A percentile compares a stretch with the other conserved stretches of the same genome.
phyloP scores from a whole-genome alignment of 2,888 invertebrate genomes.

The Eupithecia inturbata region DNA sequence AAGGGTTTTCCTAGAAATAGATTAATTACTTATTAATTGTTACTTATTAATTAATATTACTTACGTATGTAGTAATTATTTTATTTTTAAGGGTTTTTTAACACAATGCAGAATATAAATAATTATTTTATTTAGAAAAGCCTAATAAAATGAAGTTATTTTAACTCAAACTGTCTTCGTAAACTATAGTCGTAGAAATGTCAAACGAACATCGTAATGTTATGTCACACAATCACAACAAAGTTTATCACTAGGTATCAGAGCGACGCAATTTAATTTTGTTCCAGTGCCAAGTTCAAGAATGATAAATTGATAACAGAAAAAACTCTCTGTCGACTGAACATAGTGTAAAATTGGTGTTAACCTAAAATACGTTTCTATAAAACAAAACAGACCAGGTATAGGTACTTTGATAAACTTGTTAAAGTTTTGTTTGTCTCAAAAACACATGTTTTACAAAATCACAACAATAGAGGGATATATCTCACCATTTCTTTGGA shows the following conservation, averaged over 20 bases:
- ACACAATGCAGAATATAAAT: neutral
- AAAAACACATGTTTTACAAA: neutral
- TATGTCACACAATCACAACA: constrained; percentile 5
- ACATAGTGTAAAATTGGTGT: neutral
- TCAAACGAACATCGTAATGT: neutral
- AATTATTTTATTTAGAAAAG: neutral
- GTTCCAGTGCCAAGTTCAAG: constrained; percentile 26
- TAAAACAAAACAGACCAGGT: neutral
- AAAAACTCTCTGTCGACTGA: neutral
- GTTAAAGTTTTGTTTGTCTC: neutral
- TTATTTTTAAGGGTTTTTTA: no score
- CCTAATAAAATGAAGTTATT: neutral
- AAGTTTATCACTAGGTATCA: constrained; percentile 12
- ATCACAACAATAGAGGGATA: neutral
- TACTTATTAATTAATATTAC: neutral
- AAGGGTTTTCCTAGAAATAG: constrained; percentile 38
- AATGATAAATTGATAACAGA: neutral
- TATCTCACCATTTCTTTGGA: neutral
- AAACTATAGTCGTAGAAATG: neutral
- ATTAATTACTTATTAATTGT: neutral
- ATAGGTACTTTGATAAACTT: neutral
- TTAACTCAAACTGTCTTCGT: neutral
- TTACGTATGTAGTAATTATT: neutral
- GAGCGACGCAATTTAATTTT: constrained; percentile 9
- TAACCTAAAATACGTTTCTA: neutral